These are phyloP conservation scores for Oscheius sp. DNA, from an alignment of 2,888 invertebrate species.

Conservation along the genomic window DNA sequence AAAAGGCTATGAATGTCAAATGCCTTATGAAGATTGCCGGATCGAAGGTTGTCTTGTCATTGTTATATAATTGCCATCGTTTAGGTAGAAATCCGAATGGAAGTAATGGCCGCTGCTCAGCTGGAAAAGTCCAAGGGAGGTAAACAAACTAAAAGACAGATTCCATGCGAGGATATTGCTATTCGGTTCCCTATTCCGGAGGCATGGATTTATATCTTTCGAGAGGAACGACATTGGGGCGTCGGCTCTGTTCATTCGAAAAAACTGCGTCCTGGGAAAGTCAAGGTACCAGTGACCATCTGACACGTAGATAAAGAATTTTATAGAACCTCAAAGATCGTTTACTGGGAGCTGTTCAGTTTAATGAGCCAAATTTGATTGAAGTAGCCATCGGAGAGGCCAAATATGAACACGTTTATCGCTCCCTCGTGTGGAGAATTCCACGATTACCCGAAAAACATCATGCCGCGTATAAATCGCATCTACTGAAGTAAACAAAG, in stretches of 20 bases:
- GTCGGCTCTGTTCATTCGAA: constrained; percentile 96
- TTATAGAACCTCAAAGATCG: constrained; percentile 69
- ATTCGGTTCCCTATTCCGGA: constrained; percentile 94
- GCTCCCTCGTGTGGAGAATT: constrained; percentile 96
- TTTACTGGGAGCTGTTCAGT: constrained; percentile 83
- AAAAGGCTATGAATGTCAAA: constrained; percentile 93
- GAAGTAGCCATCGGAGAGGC: constrained; percentile 74
- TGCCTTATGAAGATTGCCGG: constrained; percentile 76
- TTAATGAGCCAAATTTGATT: constrained; percentile 87
- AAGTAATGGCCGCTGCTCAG: constrained; percentile 88
- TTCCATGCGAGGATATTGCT: constrained; percentile 94
- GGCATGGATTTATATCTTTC: constrained; percentile 98
- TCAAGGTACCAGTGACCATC: constrained; percentile 71
- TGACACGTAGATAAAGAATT: neutral
- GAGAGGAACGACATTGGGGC: constrained; percentile 89
- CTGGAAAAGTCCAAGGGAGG: constrained; percentile 78
- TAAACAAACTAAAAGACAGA: constrained; percentile 89
- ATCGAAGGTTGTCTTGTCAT: constrained; percentile 58
- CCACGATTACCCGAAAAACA: constrained; percentile 96
- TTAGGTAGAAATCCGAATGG: constrained; percentile 91
- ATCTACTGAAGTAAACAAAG: constrained; percentile 79
- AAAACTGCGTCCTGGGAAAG: constrained; percentile 75
- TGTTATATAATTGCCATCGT: neutral
- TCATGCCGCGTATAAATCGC: constrained; percentile 97
- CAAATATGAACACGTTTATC: constrained; percentile 74